Conservation (phyloP, 1,140 invertebrate species). For the Wiebesia pumilae region DNA sequence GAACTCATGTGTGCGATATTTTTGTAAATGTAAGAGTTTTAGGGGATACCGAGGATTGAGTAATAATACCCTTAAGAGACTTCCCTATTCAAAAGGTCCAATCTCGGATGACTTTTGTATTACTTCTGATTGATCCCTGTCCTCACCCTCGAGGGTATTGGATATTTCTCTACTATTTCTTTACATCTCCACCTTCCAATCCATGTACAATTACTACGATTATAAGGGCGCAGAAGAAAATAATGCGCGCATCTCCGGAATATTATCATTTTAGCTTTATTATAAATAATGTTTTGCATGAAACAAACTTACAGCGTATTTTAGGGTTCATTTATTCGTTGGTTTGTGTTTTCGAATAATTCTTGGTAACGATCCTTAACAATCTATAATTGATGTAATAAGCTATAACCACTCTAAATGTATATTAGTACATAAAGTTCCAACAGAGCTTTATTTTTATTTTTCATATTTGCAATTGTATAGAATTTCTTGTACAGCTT, state of each 20-base stretch:
- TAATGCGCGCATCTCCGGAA: not conserved
- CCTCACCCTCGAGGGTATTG: not conserved
- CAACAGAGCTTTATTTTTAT: not conserved
- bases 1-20: not conserved
- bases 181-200: not conserved
- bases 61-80: not conserved
- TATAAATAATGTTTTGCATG: not conserved
- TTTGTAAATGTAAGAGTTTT: not conserved
- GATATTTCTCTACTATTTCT: not conserved
- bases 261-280: not conserved
- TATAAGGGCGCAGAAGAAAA: not conserved
- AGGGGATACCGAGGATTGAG: not conserved
- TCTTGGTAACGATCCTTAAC: not conserved
- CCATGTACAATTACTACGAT: not conserved
- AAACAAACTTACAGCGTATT: not conserved
- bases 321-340: not conserved
- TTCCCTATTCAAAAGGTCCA: not conserved
- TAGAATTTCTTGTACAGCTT: not conserved
- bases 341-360: not conserved
- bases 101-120: conserved; percentile 23
- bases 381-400: not conserved
- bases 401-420: not conserved
- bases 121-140: conserved; percentile 14
- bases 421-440: not conserved
- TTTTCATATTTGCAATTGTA: not conserved